Base-by-base conservation (phyloP, 2,113 vertebrate genomes). In the Lagopus muta region DNA sequence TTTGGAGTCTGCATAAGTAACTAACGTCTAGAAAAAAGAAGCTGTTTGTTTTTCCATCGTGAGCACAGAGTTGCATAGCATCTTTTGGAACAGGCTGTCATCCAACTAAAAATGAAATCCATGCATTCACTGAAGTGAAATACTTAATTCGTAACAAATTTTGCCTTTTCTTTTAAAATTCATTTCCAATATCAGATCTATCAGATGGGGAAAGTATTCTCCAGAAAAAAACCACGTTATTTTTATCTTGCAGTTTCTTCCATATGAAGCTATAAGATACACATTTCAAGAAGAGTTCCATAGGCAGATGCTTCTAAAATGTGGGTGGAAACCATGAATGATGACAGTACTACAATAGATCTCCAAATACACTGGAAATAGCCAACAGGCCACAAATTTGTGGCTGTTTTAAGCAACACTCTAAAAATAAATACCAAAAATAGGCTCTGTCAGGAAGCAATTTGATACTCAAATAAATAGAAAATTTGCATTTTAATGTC, bases 401-500 rank as follows among this genome's bases (percentile, higher is more conserved):
- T 78, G 86, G 52, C 27, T 62, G 27, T 42, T 94, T 75, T 36
- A 94, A 88, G 57, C 27, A 88, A 34, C 86, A 77, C 92, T 94
- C 95, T 20, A 80, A 94, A 97, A 96, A 94, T 88, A 86, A 65
- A 78, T 50, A 96, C 24, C 69, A 81, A 86, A 88, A 40, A 92
- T 11, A 82, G 52, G 90, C 93, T 88, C 55, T 89, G 94, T 73
- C 92, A 95, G 81, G 88, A 96, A 97, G 73, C 94, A 93, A 96
- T 94, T 72, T 96, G 96, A 94, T 96, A 98, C 94, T 96, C 96
- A 95, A 96, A 96, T 98, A 98, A 98, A 99, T 99, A 99, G 97
- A 99, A 99, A 99, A 98, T 98, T 97, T 98, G 97, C 96, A 95
- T 98, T 99, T 98, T 99, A 99, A 99, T 98, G 97, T 98, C 98